Evolutionary conservation across 2,888 invertebrate species (phyloP).

Genomic region (Hirtodrosophila trivittata): DNA sequence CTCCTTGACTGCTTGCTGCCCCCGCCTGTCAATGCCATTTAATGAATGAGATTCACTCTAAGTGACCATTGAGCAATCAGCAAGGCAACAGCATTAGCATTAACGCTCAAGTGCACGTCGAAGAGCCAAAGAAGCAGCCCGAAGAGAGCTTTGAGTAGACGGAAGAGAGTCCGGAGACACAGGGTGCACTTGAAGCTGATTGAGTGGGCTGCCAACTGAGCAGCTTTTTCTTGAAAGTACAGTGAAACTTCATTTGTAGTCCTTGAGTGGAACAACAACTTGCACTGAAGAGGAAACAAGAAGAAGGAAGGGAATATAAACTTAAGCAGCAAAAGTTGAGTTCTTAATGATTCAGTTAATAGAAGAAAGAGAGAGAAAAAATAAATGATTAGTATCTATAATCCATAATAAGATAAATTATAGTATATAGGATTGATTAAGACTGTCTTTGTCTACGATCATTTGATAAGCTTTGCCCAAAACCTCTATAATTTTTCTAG

Average conservation of each 20-base stretch:
- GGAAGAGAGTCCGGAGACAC: background rate
- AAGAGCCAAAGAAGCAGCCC: conserved; percentile 12
- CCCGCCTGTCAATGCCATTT: conserved; percentile 48
- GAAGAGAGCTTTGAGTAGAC: background rate
- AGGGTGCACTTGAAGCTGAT: conserved; percentile 56
- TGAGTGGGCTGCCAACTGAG: conserved; percentile 59
- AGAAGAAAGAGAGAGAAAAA: too few relatives aligned
- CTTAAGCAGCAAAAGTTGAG: conserved; percentile 10
- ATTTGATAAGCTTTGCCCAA: too few relatives aligned
- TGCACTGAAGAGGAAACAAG: too few relatives aligned
- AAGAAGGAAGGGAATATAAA: too few relatives aligned
- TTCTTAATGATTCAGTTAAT: background rate
- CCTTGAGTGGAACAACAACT: conserved; percentile 7
- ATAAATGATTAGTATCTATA: too few relatives aligned
- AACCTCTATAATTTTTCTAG: too few relatives aligned
- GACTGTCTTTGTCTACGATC: too few relatives aligned
- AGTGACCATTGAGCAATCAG: conserved; percentile 70
- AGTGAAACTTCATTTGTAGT: conserved; percentile 10
- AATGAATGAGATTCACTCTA: conserved; percentile 61
- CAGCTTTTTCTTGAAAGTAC: conserved; percentile 40
- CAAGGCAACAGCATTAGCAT: conserved; percentile 56
- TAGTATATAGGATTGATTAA: too few relatives aligned
- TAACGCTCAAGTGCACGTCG: conserved; percentile 55
- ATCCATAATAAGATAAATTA: too few relatives aligned
- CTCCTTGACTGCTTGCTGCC: background rate